Evolutionary conservation across 2,113 vertebrate genomes (phyloP).

Genomic region (Ciconia stormi): DNA sequence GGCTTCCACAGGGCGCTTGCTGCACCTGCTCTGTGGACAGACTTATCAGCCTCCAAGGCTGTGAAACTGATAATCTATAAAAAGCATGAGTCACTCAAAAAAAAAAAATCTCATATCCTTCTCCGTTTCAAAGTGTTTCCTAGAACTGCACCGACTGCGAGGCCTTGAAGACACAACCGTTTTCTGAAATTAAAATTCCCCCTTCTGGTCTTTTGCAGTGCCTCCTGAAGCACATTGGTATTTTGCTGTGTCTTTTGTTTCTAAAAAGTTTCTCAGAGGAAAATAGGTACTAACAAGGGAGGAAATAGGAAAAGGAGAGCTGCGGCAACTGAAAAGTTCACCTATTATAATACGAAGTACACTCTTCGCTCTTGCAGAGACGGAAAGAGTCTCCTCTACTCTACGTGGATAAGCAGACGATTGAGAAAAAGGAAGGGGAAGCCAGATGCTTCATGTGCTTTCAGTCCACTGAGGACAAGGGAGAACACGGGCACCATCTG

Average conservation of each 20-base stretch:
- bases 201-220: not conserved
- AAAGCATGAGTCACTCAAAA: not conserved
- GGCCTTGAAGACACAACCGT: constrained; percentile 6
- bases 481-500: not conserved
- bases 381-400: not conserved
- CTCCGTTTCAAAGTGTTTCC: constrained; percentile 37
- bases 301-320: not conserved
- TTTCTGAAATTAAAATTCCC: constrained; percentile 4
- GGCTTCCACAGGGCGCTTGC: not conserved
- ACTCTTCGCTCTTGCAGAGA: not conserved
- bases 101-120: not conserved
- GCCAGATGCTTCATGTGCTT: not conserved
- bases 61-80: constrained; percentile 12
- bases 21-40: constrained; percentile 14
- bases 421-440: not conserved
- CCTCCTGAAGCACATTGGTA: not conserved
- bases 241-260: not conserved
- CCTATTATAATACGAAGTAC: not conserved
- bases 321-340: not conserved
- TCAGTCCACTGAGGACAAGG: not conserved
- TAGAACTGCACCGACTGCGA: not conserved
- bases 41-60: constrained; percentile 25
- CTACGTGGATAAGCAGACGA: not conserved
- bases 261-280: not conserved
- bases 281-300: not conserved